A percentile compares a stretch with the other conserved stretches of the same genome.
Evolutionary conservation across 2,113 vertebrate species (phyloP).

Genomic region (Crypturellus undulatus): DNA sequence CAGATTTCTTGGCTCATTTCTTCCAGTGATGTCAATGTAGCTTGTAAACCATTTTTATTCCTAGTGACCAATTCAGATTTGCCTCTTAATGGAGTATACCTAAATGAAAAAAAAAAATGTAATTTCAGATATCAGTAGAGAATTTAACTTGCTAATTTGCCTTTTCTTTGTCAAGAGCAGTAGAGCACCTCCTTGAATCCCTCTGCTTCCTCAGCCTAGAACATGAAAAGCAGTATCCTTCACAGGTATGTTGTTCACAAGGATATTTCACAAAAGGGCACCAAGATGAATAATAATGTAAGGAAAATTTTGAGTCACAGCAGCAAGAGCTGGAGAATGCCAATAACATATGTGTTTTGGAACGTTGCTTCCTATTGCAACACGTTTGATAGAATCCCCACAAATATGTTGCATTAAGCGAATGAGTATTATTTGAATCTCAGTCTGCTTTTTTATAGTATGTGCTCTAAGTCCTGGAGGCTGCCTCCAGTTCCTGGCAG

Average conservation of each 20-base stretch:
- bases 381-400: too few species aligned
- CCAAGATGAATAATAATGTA: background rate
- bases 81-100: background rate
- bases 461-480: background rate
- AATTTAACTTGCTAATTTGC: background rate
- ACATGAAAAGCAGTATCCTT: background rate
- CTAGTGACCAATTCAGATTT: background rate
- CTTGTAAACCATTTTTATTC: background rate
- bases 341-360: background rate
- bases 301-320: background rate
- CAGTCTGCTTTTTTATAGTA: background rate
- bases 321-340: background rate
- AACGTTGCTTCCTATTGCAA: background rate
- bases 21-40: background rate
- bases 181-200: background rate
- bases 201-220: background rate
- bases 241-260: background rate
- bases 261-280: background rate
- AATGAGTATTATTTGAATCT: fast-evolving
- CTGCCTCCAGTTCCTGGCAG: fast-evolving
- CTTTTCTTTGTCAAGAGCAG: background rate
- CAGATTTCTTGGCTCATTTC: background rate
- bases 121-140: background rate
- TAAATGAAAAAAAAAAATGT: background rate
- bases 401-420: background rate